phyloP scores from a whole-genome alignment of 2,888 invertebrate species.

The Aphrophora alni region DNA sequence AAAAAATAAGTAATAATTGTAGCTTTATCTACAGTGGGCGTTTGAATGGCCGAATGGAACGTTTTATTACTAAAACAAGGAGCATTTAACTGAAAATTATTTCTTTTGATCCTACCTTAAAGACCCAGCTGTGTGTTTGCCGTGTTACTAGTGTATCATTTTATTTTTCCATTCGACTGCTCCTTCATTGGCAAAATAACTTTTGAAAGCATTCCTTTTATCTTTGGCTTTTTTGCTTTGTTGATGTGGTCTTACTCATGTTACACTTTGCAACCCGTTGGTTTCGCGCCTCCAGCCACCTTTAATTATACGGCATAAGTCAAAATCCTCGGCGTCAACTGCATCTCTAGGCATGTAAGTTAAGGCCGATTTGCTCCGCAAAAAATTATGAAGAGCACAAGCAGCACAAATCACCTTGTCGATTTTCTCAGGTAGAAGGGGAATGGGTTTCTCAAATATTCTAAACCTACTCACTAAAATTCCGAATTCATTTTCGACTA shows the following conservation, averaged over 20 bases:
- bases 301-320: not conserved
- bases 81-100: too few species aligned
- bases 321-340: constrained; percentile 14
- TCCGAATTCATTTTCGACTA: too few species aligned
- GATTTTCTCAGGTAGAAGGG: not conserved
- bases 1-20: too few species aligned
- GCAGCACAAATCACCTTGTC: constrained; percentile 14
- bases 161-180: not conserved
- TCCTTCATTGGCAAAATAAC: not conserved
- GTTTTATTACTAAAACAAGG: too few species aligned
- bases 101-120: too few species aligned
- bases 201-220: not conserved
- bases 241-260: not conserved
- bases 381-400: constrained; percentile 25
- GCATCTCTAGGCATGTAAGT: constrained; percentile 16
- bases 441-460: constrained; percentile 38
- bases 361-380: constrained; percentile 2
- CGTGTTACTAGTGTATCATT: not conserved
- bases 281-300: not conserved
- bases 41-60: too few species aligned
- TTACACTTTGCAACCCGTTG: constrained; percentile 8
- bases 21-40: too few species aligned
- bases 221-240: constrained; percentile 18
- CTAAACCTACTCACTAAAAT: not conserved
- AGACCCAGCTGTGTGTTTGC: too few species aligned